phyloP scores from a whole-genome alignment of 1,140 invertebrate genomes.

The Anadara kagoshimensis region DNA sequence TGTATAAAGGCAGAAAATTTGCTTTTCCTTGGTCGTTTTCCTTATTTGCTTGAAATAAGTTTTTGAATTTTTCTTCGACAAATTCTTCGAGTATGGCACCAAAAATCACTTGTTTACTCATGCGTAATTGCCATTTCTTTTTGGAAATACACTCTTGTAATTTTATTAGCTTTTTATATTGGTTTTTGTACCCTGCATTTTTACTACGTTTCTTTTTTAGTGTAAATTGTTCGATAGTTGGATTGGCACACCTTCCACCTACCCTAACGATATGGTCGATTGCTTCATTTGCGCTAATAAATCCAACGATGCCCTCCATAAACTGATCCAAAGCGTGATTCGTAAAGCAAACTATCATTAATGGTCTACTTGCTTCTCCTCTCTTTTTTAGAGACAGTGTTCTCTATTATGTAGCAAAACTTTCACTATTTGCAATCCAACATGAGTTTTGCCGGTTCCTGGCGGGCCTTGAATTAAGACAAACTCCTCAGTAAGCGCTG shows the following conservation, averaged over 20 bases:
- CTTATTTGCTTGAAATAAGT: not conserved
- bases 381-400: not conserved
- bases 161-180: not conserved
- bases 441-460: constrained; percentile 70
- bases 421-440: constrained; percentile 71
- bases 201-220: constrained; percentile 5
- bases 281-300: constrained; percentile 73
- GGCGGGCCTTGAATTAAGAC: constrained; percentile 83
- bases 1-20: not conserved
- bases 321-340: constrained; percentile 94
- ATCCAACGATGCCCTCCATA: constrained; percentile 78
- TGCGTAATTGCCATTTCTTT: constrained; percentile 14
- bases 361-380: constrained; percentile 71
- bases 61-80: not conserved
- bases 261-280: constrained; percentile 86
- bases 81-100: too few species aligned
- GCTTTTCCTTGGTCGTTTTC: not conserved
- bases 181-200: not conserved
- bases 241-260: constrained; percentile 81
- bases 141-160: not conserved
- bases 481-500: constrained; percentile 74
- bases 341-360: constrained; percentile 89
- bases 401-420: constrained; percentile 65
- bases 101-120: not conserved
- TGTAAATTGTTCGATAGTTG: constrained; percentile 36